Percentiles rank a stretch among this genome's conserved stretches.
These are phyloP conservation scores for Eristalis pertinax DNA, from an alignment of 2,888 invertebrate genomes.

Conservation along the genomic window DNA sequence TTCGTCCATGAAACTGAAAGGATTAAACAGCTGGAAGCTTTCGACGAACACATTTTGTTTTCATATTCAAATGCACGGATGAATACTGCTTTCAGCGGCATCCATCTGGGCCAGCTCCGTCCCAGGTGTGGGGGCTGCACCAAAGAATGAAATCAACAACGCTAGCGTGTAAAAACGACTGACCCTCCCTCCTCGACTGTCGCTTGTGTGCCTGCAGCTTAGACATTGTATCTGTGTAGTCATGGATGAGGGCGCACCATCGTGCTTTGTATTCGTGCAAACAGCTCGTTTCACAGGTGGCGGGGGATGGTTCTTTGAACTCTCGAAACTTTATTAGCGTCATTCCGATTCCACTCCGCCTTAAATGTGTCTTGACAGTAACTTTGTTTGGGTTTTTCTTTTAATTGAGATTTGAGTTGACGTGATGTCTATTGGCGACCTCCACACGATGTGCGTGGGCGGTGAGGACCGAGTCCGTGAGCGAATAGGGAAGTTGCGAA, in stretches of 20 bases:
- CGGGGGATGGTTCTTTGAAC: conserved; percentile 28
- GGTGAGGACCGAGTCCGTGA: no score
- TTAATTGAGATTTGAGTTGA: neutral
- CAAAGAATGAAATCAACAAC: conserved; percentile 19
- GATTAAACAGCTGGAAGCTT: conserved; percentile 68
- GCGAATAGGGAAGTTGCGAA: neutral
- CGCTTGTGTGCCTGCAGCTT: conserved; percentile 24
- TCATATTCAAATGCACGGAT: conserved; percentile 51
- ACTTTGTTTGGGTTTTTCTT: neutral
- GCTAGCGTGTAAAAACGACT: neutral
- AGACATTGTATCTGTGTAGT: conserved; percentile 12
- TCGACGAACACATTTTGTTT: conserved; percentile 40
- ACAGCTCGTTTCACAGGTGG: conserved; percentile 3
- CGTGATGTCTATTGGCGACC: neutral
- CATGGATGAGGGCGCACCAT: conserved; percentile 1
- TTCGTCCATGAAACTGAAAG: conserved; percentile 47
- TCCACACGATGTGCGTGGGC: neutral
- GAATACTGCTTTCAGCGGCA: conserved; percentile 35
- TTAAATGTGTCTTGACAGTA: neutral
- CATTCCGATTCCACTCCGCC: neutral
- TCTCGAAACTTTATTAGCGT: conserved; percentile 1
- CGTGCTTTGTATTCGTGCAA: conserved; percentile 25
- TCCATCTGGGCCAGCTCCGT: conserved; percentile 44
- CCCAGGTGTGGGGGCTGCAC: neutral
- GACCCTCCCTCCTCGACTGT: neutral